A percentile compares a stretch with the other conserved stretches of the same genome.
phyloP scores from a whole-genome alignment of 2,888 invertebrate genomes.

The Dermolepida albohirtum region DNA sequence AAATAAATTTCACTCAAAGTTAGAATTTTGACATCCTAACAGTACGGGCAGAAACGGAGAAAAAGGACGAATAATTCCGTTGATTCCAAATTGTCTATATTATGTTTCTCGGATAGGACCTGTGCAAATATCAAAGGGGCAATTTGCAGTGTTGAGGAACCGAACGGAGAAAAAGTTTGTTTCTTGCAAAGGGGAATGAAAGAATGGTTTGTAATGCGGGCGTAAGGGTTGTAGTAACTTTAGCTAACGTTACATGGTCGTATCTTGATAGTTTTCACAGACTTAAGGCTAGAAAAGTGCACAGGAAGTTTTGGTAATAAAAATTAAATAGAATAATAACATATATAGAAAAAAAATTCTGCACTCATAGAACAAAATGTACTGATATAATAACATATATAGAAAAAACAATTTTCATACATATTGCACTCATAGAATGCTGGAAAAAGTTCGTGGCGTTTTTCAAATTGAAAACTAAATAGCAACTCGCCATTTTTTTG shows the following conservation, averaged over 20 bases:
- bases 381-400: too few species aligned
- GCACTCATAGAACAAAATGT: too few species aligned
- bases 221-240: conserved; percentile 1
- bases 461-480: too few species aligned
- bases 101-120: conserved; percentile 23
- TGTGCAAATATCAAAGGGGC: conserved; percentile 33
- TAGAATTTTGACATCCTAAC: conserved; percentile 9
- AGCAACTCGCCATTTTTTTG: too few species aligned
- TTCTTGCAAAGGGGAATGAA: neutral
- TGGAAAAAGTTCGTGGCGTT: too few species aligned
- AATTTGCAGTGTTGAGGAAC: conserved; percentile 20
- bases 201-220: conserved; percentile 11
- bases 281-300: neutral
- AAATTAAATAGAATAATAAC: neutral
- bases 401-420: too few species aligned
- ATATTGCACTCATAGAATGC: too few species aligned
- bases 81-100: conserved; percentile 34
- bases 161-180: conserved; percentile 27
- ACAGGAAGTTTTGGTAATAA: neutral
- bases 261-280: conserved; percentile 11
- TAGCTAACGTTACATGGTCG: neutral
- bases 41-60: conserved; percentile 10
- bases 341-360: too few species aligned
- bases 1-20: conserved; percentile 29
- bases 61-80: conserved; percentile 30